A percentile compares a stretch with the other conserved stretches of the same genome.
These are phyloP conservation scores for Pocillopora grandis DNA, from an alignment of 92 coral and sea anemone genomes.

Conservation along the genomic window DNA sequence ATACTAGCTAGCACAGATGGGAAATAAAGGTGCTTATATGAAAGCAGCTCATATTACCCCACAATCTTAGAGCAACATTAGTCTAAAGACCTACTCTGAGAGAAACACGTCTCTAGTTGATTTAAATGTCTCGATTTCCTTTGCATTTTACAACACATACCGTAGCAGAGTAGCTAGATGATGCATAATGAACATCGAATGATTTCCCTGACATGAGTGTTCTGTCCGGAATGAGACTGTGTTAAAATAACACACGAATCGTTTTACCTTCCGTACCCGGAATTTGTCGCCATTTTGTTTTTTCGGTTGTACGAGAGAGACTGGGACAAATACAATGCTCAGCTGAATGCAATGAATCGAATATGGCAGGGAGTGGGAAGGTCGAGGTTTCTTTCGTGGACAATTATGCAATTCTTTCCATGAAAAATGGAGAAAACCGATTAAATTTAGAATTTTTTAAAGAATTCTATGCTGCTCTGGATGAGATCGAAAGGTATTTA, in stretches of 20 bases:
- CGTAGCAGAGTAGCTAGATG: constrained; percentile 50
- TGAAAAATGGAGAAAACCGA: constrained; percentile 76
- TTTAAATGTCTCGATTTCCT: too few species aligned
- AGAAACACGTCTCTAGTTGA: too few species aligned
- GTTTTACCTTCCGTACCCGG: background rate
- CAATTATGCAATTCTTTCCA: constrained; percentile 62
- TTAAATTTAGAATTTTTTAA: constrained; percentile 39
- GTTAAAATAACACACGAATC: background rate
- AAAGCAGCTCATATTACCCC: background rate
- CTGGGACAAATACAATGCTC: background rate
- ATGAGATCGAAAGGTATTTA: constrained; percentile 66
- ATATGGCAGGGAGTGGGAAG: background rate
- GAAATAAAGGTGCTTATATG: background rate
- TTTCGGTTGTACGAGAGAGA: constrained; percentile 8
- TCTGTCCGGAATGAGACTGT: background rate
- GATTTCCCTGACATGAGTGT: constrained; percentile 41
- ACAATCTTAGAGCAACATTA: background rate
- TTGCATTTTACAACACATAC: constrained; percentile 9
- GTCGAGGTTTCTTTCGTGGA: constrained; percentile 52
- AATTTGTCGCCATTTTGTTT: constrained; percentile 31
- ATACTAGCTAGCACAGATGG: background rate
- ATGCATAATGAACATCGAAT: constrained; percentile 12
- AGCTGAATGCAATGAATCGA: background rate
- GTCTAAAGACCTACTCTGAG: too few species aligned
- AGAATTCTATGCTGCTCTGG: constrained; percentile 54